Base-by-base conservation (phyloP, 1,140 invertebrate genomes). In the Drosophila aff. region DNA sequence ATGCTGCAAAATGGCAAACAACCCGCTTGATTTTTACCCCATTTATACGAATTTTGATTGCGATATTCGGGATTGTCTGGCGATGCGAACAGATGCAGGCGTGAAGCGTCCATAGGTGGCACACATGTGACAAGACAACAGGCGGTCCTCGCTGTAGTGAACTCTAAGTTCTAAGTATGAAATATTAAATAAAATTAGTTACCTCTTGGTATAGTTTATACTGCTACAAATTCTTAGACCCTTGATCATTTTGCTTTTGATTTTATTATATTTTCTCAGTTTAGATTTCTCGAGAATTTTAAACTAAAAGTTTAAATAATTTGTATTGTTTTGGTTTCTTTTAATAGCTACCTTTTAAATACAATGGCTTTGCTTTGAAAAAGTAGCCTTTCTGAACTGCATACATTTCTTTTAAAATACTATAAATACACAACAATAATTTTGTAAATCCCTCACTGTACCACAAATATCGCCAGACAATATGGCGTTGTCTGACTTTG, bases 71-170 rank as follows among this genome's bases (percentile, higher is more conserved):
- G 53, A 71, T 49, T 38, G 16, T 55, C 41, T 47, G 28, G 41
- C 26, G 23, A 65, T 66, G 57, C 50, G 63, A 47, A 43, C 84
- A 90, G 77, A 89, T 87, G 84, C 84, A 90, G 81, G 81, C 85
- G 85, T 89, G 84, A 90, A 89, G 44, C 65, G 36, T 33, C 52
- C 21, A 26, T 63, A 46, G 36, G 18, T 52, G 28, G 28, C 47
- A 36, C 60, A 61, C 36, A 55, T 60, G 41, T 46, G 26, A 43
- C 58, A 63, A 31, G 64, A 50, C 23, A 36, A 58, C 47, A 41
- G 72, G 57, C 26, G 3, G 38, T 6, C 23, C 31, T 47, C 28
- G 33, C 5, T 64, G 26, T 5, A 50, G 26, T 2, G 10, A 28
- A 53, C 31, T 33, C 23, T 23, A 23, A 23, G 23, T 23, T 23